phyloP scores from a whole-genome alignment of 2,113 vertebrate species.

The Prionailurus viverrinus region DNA sequence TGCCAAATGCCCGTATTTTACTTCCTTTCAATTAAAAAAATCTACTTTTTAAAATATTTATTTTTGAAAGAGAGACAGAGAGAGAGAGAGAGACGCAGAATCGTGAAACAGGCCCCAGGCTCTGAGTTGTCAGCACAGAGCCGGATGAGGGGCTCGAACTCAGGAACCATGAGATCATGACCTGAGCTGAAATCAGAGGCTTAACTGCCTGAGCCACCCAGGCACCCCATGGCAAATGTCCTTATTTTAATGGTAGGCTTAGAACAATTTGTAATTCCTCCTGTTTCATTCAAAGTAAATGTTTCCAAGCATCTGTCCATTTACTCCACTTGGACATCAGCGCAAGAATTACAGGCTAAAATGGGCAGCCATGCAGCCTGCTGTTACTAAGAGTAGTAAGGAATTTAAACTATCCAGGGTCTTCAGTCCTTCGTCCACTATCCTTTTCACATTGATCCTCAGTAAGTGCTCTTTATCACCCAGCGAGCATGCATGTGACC shows the following conservation, averaged over 20 bases:
- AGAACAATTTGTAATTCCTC: background rate
- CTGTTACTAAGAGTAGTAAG: background rate
- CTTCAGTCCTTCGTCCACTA: no score
- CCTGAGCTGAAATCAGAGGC: no score
- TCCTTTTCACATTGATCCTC: background rate
- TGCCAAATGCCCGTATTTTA: background rate
- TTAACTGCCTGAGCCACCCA: no score
- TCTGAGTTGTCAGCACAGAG: no score
- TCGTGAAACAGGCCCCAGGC: no score
- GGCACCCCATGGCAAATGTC: background rate
- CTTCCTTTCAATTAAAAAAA: no score
- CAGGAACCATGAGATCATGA: no score
- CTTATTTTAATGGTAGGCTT: slow-evolving; percentile 40
- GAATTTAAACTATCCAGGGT: background rate
- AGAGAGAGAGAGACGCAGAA: no score
- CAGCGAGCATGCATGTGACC: background rate
- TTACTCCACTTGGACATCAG: background rate
- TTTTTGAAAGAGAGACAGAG: no score
- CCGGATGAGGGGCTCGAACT: no score
- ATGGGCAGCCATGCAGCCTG: background rate
- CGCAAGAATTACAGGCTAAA: background rate
- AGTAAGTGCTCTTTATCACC: background rate
- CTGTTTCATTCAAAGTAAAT: background rate
- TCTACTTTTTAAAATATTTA: no score
- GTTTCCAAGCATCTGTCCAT: background rate